Percentiles rank a stretch among this genome's conserved stretches.
These are phyloP conservation scores for Poeciliopsis retropinna DNA, from an alignment of 2,113 vertebrate genomes.

Conservation along the genomic window DNA sequence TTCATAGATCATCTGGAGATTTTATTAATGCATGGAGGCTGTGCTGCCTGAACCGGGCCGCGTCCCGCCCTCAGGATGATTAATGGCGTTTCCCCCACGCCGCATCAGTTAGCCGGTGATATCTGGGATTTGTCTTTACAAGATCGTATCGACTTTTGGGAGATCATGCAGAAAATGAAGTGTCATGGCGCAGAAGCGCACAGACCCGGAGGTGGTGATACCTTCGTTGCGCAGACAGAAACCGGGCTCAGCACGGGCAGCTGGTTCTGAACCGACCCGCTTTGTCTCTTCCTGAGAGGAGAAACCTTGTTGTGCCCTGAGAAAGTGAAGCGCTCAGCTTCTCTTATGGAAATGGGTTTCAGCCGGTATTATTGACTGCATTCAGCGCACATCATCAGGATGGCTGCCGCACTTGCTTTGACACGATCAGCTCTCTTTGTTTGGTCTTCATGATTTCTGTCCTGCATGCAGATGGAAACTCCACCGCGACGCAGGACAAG, in stretches of 20 bases:
- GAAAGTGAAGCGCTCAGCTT: slow-evolving; percentile 48
- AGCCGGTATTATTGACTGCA: too few relatives aligned
- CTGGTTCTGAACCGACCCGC: slow-evolving; percentile 6
- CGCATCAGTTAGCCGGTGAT: slow-evolving; percentile 76
- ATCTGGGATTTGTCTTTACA: slow-evolving; percentile 83
- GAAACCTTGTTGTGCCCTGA: slow-evolving; percentile 59
- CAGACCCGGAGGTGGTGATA: slow-evolving; percentile 67
- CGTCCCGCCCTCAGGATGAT: slow-evolving; percentile 63
- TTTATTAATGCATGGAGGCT: slow-evolving; percentile 77
- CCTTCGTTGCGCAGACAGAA: slow-evolving; percentile 61
- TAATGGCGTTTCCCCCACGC: slow-evolving; percentile 73
- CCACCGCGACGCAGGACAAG: too few relatives aligned
- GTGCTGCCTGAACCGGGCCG: slow-evolving; percentile 50
- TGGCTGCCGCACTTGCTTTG: too few relatives aligned
- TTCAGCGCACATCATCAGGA: too few relatives aligned
- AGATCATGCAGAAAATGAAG: slow-evolving; percentile 85
- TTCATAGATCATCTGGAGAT: slow-evolving; percentile 74
- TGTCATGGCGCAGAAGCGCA: slow-evolving; percentile 73
- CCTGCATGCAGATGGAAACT: slow-evolving; percentile 56
- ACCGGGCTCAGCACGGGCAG: slow-evolving; percentile 42
- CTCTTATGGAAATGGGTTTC: slow-evolving; percentile 65
- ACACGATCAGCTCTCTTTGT: too few relatives aligned
- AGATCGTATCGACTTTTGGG: slow-evolving; percentile 80
- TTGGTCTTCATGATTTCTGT: slow-evolving; percentile 68
- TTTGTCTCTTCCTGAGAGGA: slow-evolving; percentile 29